phyloP scores from a whole-genome alignment of 2,888 invertebrate species.

The Mimas tiliae region DNA sequence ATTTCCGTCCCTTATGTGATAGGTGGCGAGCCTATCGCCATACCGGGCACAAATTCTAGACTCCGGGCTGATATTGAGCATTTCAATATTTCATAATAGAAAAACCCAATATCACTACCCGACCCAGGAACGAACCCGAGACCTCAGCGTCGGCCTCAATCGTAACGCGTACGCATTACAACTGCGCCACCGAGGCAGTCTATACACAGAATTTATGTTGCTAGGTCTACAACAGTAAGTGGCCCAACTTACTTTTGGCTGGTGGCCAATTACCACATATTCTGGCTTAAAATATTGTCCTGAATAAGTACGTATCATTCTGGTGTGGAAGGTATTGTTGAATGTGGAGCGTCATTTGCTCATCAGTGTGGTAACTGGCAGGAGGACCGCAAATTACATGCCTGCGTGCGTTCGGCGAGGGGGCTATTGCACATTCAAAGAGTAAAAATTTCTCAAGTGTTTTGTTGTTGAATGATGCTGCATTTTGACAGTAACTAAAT shows the following conservation, averaged over 20 bases:
- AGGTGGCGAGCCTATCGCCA: too few relatives aligned
- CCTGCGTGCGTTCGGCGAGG: background rate
- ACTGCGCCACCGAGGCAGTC: too few relatives aligned
- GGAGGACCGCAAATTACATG: constrained; percentile 9
- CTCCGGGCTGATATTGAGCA: too few relatives aligned
- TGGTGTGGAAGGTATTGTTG: background rate
- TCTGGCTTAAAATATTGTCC: constrained; percentile 2
- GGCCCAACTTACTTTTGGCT: constrained; percentile 11
- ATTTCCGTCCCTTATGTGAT: too few relatives aligned
- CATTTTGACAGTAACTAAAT: background rate
- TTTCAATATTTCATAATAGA: too few relatives aligned
- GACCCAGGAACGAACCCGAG: too few relatives aligned
- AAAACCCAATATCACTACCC: too few relatives aligned
- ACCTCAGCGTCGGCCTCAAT: too few relatives aligned
- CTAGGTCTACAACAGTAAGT: constrained; percentile 4
- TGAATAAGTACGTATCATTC: background rate
- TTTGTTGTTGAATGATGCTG: background rate
- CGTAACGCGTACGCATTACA: too few relatives aligned
- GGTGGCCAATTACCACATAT: constrained; percentile 1
- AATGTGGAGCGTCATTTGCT: background rate
- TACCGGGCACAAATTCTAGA: too few relatives aligned
- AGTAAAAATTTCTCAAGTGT: background rate
- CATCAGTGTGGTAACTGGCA: background rate
- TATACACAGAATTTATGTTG: constrained; percentile 3
- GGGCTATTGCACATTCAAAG: background rate